A percentile compares a stretch with the other conserved stretches of the same genome.
Conservation (phyloP, 2,888 invertebrate genomes). For the Heliconius aoede region DNA sequence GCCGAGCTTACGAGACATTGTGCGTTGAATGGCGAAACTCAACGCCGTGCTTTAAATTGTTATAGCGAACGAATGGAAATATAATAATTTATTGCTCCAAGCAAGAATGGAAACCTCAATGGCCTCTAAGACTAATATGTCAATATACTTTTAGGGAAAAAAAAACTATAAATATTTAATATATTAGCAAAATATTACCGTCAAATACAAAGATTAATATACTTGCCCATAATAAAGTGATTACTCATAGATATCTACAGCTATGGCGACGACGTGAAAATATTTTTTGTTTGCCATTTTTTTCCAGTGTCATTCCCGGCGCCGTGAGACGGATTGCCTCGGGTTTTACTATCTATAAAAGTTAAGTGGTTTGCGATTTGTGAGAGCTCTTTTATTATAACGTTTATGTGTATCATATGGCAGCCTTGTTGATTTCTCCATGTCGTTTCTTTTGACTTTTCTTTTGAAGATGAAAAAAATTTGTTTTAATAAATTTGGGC, state of each 20-base stretch:
- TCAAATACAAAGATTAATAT: constrained; percentile 18
- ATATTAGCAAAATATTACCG: not conserved
- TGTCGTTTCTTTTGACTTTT: not conserved
- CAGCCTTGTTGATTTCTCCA: constrained; percentile 7
- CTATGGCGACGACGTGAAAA: constrained; percentile 28
- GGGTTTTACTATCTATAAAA: constrained; percentile 57
- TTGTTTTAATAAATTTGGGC: too few species aligned
- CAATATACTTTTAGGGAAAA: not conserved
- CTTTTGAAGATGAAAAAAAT: not conserved
- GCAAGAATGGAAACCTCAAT: not conserved
- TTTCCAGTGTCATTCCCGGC: constrained; percentile 35
- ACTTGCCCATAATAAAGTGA: constrained; percentile 31
- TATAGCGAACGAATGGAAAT: not conserved
- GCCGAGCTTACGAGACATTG: too few species aligned
- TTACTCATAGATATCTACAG: constrained; percentile 16
- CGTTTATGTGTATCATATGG: constrained; percentile 23
- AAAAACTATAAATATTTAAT: not conserved
- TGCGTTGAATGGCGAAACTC: too few species aligned
- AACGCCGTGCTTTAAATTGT: not conserved
- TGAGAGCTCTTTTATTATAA: constrained; percentile 37
- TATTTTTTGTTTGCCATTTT: constrained; percentile 45
- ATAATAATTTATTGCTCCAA: not conserved
- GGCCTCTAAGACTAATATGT: not conserved
- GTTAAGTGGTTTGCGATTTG: constrained; percentile 41
- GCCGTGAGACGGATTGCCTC: constrained; percentile 54